phyloP scores from a whole-genome alignment of 2,113 vertebrate genomes.

The Leiothrix lutea region DNA sequence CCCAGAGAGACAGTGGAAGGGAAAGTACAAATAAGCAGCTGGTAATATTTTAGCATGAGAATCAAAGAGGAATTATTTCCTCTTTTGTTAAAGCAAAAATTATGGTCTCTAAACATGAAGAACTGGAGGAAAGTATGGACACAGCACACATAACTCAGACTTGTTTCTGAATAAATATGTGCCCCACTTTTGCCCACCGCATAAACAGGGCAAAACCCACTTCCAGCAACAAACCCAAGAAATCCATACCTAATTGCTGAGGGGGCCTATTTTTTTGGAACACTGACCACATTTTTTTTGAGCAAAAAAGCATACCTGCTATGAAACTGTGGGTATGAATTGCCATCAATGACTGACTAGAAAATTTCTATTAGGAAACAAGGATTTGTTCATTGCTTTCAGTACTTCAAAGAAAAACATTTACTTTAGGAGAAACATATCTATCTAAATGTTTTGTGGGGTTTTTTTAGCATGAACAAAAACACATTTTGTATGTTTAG shows the following conservation, averaged over 20 bases:
- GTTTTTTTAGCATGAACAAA: background rate
- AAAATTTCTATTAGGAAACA: background rate
- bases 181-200: accelerated
- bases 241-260: background rate
- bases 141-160: background rate
- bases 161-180: background rate
- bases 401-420: background rate
- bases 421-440: background rate
- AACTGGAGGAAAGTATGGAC: background rate
- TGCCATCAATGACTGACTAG: background rate
- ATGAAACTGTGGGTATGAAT: background rate
- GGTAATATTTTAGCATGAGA: background rate
- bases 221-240: background rate
- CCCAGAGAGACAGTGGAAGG: background rate
- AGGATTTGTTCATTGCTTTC: background rate
- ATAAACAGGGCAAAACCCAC: background rate
- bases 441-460: background rate
- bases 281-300: background rate
- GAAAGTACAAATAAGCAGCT: background rate
- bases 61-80: background rate
- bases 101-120: background rate
- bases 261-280: background rate
- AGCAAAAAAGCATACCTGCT: background rate
- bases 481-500: background rate
- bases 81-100: background rate